These are phyloP conservation scores for Ophion slaviceki DNA, from an alignment of 2,888 invertebrate genomes.

Conservation along the genomic window DNA sequence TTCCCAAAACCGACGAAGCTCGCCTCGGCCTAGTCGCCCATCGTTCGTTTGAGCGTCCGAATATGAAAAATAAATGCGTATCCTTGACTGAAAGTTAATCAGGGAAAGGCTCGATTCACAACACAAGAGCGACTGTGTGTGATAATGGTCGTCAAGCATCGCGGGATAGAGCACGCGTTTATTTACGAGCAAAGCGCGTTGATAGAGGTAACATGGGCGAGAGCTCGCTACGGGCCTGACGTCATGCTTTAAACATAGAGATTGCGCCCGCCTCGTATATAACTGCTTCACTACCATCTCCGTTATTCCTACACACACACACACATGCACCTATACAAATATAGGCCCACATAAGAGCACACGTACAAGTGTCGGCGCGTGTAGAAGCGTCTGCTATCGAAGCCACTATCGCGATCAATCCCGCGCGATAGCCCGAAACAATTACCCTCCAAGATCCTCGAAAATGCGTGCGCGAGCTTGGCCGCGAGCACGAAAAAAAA, in stretches of 20 bases:
- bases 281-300: conserved; percentile 48
- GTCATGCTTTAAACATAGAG: conserved; percentile 80
- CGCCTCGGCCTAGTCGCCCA: not conserved
- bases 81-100: not conserved
- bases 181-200: conserved; percentile 36
- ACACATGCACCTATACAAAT: not conserved
- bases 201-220: conserved; percentile 47
- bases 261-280: conserved; percentile 67
- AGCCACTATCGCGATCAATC: conserved; percentile 5
- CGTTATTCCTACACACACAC: conserved; percentile 26
- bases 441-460: not conserved
- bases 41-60: not conserved
- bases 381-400: not conserved
- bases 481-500: not conserved
- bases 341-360: not conserved
- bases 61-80: not conserved
- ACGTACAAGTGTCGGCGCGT: not conserved
- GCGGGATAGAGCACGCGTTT: conserved; percentile 11
- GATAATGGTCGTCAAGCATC: not conserved
- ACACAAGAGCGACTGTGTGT: not conserved
- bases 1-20: not conserved
- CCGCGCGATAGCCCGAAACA: conserved; percentile 4
- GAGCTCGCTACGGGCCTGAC: conserved; percentile 70
- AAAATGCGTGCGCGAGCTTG: not conserved
- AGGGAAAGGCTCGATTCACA: not conserved